Percentiles rank a stretch among this genome's conserved stretches.
Evolutionary conservation across 2,797 vertebrate genomes (phyloP).

Genomic region (Pachyuromys duprasi): DNA sequence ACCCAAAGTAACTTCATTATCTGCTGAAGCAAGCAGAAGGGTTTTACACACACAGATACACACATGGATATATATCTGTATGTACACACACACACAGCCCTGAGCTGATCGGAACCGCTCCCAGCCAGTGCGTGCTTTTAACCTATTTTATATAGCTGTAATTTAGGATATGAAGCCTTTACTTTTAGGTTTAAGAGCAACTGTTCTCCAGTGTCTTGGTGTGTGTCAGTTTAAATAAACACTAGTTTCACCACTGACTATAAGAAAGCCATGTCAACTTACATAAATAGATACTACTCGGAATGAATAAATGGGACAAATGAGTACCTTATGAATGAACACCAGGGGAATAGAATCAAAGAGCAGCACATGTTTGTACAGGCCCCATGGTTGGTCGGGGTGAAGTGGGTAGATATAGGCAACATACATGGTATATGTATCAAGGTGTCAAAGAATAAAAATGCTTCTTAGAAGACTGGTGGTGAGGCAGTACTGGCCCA

Average conservation of each 20-base stretch:
- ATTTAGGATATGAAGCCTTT: background rate
- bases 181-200: slow-evolving; percentile 6
- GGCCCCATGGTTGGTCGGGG: background rate
- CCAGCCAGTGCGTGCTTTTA: slow-evolving; percentile 96
- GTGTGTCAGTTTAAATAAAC: background rate
- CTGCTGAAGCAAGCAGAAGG: background rate
- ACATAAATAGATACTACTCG: background rate
- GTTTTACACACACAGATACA: too few species aligned
- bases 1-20: background rate
- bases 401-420: background rate
- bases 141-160: background rate
- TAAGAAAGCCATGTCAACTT: background rate
- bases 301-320: background rate
- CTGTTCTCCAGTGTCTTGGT: background rate
- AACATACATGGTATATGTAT: background rate
- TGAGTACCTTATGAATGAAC: background rate
- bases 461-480: background rate
- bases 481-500: background rate
- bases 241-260: background rate
- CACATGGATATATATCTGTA: too few species aligned
- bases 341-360: background rate
- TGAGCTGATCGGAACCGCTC: slow-evolving; percentile 94
- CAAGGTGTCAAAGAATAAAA: background rate
- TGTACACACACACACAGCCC: too few species aligned
- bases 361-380: background rate